Evolutionary conservation across 2,888 invertebrate species (phyloP).

Genomic region (Microplitis manilae): DNA sequence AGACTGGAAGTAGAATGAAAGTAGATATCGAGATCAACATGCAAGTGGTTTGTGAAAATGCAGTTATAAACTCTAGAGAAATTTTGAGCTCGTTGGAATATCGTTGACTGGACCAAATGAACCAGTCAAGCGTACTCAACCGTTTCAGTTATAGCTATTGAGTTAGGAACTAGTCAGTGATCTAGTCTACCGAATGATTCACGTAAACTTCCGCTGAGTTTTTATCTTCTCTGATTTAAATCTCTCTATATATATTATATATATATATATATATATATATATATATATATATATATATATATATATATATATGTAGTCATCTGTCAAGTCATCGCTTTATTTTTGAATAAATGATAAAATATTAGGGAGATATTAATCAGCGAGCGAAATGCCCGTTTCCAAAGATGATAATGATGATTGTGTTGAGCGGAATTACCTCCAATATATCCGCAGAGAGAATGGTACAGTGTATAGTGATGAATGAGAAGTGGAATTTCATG

Average conservation of each 20-base stretch:
- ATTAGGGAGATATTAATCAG: constrained; percentile 31
- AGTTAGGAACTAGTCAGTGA: constrained; percentile 5
- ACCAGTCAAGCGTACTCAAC: constrained; percentile 55
- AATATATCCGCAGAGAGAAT: constrained; percentile 52
- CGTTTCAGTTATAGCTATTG: constrained; percentile 48
- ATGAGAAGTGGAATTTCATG: constrained; percentile 52
- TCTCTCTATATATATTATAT: too few species aligned
- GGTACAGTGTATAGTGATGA: constrained; percentile 48
- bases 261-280: too few species aligned
- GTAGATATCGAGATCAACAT: background rate
- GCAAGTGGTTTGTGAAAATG: constrained; percentile 5
- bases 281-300: too few species aligned
- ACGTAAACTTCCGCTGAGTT: background rate
- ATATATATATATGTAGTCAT: too few species aligned
- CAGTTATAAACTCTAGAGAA: constrained; percentile 12
- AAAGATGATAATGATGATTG: constrained; percentile 6
- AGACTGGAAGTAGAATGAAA: background rate
- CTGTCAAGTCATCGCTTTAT: background rate
- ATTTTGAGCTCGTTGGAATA: constrained; percentile 9
- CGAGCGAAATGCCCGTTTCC: constrained; percentile 9
- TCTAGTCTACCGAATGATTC: constrained; percentile 19
- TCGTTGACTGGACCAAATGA: constrained; percentile 48
- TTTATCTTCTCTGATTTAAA: background rate
- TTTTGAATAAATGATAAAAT: background rate
- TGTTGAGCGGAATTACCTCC: constrained; percentile 50